phyloP scores from a whole-genome alignment of 2,113 vertebrate genomes.

The Alosa alosa region DNA sequence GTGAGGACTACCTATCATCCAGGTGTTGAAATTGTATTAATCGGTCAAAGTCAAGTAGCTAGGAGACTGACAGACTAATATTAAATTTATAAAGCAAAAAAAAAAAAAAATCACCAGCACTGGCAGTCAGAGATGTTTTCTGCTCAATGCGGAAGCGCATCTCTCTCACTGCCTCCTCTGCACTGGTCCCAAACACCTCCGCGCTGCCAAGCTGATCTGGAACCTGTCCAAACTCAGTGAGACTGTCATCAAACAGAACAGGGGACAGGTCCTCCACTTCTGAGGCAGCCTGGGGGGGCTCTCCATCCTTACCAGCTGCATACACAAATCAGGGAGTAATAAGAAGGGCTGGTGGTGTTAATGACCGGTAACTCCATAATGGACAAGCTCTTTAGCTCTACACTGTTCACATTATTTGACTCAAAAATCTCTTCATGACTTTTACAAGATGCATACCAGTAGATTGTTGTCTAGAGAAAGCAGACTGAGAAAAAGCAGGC shows the following conservation, averaged over 20 bases:
- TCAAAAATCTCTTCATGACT: no score
- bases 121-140: constrained; percentile 90
- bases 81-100: background rate
- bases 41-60: background rate
- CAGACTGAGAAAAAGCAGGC: no score
- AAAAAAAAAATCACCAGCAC: constrained; percentile 78
- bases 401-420: background rate
- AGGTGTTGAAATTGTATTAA: background rate
- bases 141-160: constrained; percentile 95
- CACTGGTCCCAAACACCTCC: constrained; percentile 83
- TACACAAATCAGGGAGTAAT: background rate
- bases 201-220: constrained; percentile 51
- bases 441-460: no score
- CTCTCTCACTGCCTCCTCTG: constrained; percentile 91
- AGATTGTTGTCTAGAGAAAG: background rate
- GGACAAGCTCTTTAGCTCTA: background rate
- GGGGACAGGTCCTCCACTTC: constrained; percentile 72
- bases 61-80: background rate
- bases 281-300: background rate
- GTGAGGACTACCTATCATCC: no score
- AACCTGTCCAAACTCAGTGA: constrained; percentile 52
- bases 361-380: background rate
- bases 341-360: background rate
- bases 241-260: constrained; percentile 84
- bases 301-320: constrained; percentile 41